Evolutionary conservation across 1,140 invertebrate species (phyloP).

Genomic region (Hyphantria cunea): DNA sequence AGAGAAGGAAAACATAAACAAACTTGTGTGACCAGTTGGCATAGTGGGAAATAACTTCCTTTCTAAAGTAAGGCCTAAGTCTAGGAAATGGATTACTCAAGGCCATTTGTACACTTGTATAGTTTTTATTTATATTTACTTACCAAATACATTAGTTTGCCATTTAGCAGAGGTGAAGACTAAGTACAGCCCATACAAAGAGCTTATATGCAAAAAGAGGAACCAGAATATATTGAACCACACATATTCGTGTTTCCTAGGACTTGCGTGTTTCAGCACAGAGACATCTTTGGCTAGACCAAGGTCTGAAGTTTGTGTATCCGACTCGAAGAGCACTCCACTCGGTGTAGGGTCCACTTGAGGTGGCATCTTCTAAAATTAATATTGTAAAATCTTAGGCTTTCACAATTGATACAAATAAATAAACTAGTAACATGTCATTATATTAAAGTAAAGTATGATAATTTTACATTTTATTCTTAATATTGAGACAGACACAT

Average conservation of each 20-base stretch:
- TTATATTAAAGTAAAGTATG: too few relatives aligned
- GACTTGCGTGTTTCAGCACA: constrained; percentile 59
- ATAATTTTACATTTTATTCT: too few relatives aligned
- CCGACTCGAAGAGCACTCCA: constrained; percentile 83
- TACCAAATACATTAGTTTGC: constrained; percentile 87
- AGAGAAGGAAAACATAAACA: too few relatives aligned
- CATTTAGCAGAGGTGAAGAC: constrained; percentile 86
- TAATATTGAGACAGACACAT: too few relatives aligned
- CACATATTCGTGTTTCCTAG: constrained; percentile 84
- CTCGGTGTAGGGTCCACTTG: constrained; percentile 82
- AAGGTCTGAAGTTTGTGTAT: constrained; percentile 74
- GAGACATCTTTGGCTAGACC: constrained; percentile 64
- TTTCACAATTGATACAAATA: too few relatives aligned
- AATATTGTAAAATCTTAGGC: not conserved
- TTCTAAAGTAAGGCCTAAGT: too few relatives aligned
- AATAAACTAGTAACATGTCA: too few relatives aligned
- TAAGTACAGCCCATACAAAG: constrained; percentile 89
- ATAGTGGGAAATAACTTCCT: too few relatives aligned
- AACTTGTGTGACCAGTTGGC: too few relatives aligned
- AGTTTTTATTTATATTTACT: too few relatives aligned
- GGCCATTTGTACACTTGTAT: too few relatives aligned
- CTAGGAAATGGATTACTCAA: too few relatives aligned
- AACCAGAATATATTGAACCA: constrained; percentile 93
- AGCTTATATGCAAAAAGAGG: constrained; percentile 86
- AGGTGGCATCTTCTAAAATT: constrained; percentile 82